phyloP scores from a whole-genome alignment of 2,797 vertebrate genomes.

The Microctenopoma stevenorrisi region DNA sequence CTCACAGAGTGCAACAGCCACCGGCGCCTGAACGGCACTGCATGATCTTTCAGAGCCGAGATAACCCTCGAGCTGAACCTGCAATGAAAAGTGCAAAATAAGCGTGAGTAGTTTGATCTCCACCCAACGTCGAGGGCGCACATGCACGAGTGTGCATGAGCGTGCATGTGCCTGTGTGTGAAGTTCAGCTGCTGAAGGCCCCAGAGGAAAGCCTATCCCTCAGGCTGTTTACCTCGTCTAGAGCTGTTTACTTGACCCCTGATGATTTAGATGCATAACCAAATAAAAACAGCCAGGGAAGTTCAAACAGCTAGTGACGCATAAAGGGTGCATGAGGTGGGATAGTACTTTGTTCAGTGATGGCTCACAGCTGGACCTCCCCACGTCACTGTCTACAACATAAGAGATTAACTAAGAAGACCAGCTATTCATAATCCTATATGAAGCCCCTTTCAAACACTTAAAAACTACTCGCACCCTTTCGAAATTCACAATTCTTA shows the following conservation, averaged over 20 bases:
- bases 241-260: slow-evolving; percentile 83
- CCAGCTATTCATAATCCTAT: slow-evolving; percentile 50
- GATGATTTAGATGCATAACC: slow-evolving; percentile 83
- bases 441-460: slow-evolving; percentile 53
- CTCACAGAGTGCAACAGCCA: slow-evolving; percentile 44
- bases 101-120: slow-evolving; percentile 43
- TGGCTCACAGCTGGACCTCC: slow-evolving; percentile 81
- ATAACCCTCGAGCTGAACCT: slow-evolving; percentile 40
- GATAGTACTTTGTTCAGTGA: slow-evolving; percentile 73
- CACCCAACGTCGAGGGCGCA: slow-evolving; percentile 39
- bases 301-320: slow-evolving; percentile 81
- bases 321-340: slow-evolving; percentile 75
- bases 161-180: slow-evolving; percentile 40
- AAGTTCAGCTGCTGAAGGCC: slow-evolving; percentile 69
- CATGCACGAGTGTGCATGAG: slow-evolving; percentile 12
- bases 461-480: slow-evolving; percentile 43
- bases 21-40: slow-evolving; percentile 24
- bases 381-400: slow-evolving; percentile 58
- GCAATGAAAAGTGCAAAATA: slow-evolving; percentile 46
- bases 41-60: slow-evolving; percentile 34
- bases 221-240: slow-evolving; percentile 80
- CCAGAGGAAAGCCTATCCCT: slow-evolving; percentile 76
- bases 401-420: slow-evolving; percentile 40
- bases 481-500: slow-evolving; percentile 50
- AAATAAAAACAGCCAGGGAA: slow-evolving; percentile 80